A percentile compares a stretch with the other conserved stretches of the same genome.
Evolutionary conservation across 2,888 invertebrate species (phyloP).

Genomic region (Drosophila acutilabella): DNA sequence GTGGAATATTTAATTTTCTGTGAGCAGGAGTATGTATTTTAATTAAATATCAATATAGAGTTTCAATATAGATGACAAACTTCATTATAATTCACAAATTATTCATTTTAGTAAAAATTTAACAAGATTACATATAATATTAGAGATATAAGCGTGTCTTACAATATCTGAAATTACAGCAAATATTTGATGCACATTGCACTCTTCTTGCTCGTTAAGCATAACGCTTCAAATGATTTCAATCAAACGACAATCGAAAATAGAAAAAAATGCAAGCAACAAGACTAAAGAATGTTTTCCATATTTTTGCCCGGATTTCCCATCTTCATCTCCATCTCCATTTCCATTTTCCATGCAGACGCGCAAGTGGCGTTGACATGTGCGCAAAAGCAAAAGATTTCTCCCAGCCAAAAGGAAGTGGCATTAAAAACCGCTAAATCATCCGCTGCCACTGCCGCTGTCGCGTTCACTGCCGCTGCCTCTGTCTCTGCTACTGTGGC

Average conservation of each 20-base stretch:
- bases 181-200: slow-evolving; percentile 42
- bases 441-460: slow-evolving; percentile 68
- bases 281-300: slow-evolving; percentile 26
- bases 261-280: slow-evolving; percentile 7
- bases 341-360: slow-evolving; percentile 52
- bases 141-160: slow-evolving; percentile 6
- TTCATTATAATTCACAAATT: too few relatives aligned
- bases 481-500: slow-evolving; percentile 39
- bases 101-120: too few relatives aligned
- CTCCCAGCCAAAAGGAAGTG: slow-evolving; percentile 32
- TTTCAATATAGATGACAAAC: neutral
- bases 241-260: slow-evolving; percentile 45
- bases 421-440: slow-evolving; percentile 80
- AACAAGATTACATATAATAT: too few relatives aligned
- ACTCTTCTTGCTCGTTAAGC: slow-evolving; percentile 17
- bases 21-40: too few relatives aligned
- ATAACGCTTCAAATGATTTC: slow-evolving; percentile 54
- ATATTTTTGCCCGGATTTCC: slow-evolving; percentile 48
- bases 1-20: too few relatives aligned
- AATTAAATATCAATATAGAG: too few relatives aligned
- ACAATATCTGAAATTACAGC: slow-evolving; percentile 13
- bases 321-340: slow-evolving; percentile 27
- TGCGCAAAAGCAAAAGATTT: slow-evolving; percentile 50
- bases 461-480: neutral
- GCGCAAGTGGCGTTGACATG: slow-evolving; percentile 72